Evolutionary conservation across 2,113 vertebrate species (phyloP).

Genomic region (Corythornis madagascariensis): DNA sequence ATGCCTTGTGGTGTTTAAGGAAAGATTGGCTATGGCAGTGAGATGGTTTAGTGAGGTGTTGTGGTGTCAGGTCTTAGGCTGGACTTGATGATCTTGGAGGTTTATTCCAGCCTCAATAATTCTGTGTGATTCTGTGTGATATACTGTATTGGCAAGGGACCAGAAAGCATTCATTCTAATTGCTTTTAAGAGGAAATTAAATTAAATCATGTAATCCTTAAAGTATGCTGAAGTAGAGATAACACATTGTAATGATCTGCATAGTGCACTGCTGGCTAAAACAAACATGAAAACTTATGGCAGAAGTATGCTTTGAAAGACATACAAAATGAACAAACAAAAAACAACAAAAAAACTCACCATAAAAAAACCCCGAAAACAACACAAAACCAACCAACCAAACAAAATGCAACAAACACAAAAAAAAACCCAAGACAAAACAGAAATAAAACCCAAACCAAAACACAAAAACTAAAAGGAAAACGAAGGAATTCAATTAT

Average conservation of each 20-base stretch:
- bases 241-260: neutral
- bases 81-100: too few species aligned
- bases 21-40: too few species aligned
- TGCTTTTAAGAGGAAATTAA: neutral
- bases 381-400: too few species aligned
- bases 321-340: neutral
- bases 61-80: too few species aligned
- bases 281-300: neutral
- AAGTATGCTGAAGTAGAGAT: neutral
- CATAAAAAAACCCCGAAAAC: too few species aligned
- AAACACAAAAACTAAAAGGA: neutral
- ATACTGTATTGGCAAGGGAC: neutral
- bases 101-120: too few species aligned
- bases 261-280: neutral
- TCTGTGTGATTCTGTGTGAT: neutral
- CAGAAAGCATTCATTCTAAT: neutral
- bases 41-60: too few species aligned
- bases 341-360: too few species aligned
- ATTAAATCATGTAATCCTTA: neutral
- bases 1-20: too few species aligned
- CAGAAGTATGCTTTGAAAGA: neutral
- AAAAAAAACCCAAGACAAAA: too few species aligned
- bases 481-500: neutral
- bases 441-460: too few species aligned
- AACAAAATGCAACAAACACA: too few species aligned